These are phyloP conservation scores for Pteruthius melanotis DNA, from an alignment of 2,113 vertebrate genomes.

Conservation along the genomic window DNA sequence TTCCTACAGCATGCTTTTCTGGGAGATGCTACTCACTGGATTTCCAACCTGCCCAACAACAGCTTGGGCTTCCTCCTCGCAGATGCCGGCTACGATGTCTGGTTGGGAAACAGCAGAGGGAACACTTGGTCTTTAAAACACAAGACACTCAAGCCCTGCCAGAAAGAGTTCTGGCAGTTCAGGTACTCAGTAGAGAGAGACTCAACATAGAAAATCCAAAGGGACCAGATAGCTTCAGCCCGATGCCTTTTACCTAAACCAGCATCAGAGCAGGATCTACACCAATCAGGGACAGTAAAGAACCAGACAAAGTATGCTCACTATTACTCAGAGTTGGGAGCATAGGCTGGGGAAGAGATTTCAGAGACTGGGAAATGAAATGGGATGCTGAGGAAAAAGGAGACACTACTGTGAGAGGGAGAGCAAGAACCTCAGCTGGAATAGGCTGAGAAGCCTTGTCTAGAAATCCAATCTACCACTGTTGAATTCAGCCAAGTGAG, in stretches of 20 bases:
- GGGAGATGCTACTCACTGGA: constrained; percentile 92
- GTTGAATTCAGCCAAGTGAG: not conserved
- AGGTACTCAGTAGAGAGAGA: constrained; percentile 74
- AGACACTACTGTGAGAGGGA: not conserved
- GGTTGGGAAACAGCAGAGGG: constrained; percentile 92
- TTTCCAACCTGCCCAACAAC: constrained; percentile 84
- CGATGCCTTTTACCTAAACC: not conserved
- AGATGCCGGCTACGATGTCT: constrained; percentile 90
- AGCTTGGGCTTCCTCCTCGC: constrained; percentile 89
- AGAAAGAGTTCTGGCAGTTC: constrained; percentile 89
- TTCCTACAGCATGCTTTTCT: constrained; percentile 91
- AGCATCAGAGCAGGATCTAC: not conserved
- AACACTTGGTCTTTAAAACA: constrained; percentile 92
- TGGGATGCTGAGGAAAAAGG: not conserved
- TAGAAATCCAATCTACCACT: not conserved
- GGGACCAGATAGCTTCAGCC: constrained; percentile 76
- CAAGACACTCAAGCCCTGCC: constrained; percentile 65
- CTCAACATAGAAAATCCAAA: not conserved
- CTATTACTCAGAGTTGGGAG: not conserved
- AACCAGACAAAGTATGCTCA: not conserved
- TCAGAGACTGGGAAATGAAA: not conserved
- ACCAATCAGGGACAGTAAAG: not conserved
- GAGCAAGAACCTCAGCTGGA: not conserved
- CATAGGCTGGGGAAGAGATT: not conserved
- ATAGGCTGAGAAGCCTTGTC: not conserved